phyloP scores from a whole-genome alignment of 2,113 vertebrate genomes.

The Gallinago jamesoni region DNA sequence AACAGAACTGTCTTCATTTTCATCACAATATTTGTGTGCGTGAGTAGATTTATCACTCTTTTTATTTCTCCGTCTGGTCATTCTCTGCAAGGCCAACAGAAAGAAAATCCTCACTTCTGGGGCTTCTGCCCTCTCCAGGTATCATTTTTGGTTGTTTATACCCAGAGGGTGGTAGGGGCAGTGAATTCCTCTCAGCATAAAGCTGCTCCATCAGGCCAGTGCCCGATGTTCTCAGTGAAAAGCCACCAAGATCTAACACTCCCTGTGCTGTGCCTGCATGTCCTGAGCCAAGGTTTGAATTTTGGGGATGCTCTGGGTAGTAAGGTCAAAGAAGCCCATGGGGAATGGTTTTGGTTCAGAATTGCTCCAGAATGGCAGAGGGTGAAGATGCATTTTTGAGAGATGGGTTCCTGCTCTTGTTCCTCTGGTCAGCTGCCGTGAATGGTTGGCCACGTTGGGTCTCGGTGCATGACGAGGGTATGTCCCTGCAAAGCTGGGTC shows the following conservation, averaged over 20 bases:
- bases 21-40: background rate
- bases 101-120: background rate
- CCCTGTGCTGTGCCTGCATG: background rate
- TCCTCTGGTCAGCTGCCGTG: too few relatives aligned
- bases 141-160: background rate
- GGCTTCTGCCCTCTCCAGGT: background rate
- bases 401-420: background rate
- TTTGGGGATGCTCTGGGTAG: background rate
- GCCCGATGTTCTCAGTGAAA: background rate
- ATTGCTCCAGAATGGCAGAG: background rate
- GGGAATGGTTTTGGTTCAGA: background rate
- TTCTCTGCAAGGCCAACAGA: background rate
- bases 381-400: background rate
- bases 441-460: background rate
- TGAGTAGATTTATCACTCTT: background rate
- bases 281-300: background rate
- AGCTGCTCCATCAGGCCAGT: fast-evolving
- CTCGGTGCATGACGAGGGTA: fast-evolving
- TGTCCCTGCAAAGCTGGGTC: fast-evolving
- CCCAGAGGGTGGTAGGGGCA: background rate
- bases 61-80: background rate
- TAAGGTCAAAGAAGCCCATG: fast-evolving
- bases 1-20: background rate
- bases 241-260: background rate
- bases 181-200: background rate